A percentile compares a stretch with the other conserved stretches of the same genome.
phyloP scores from a whole-genome alignment of 2,113 vertebrate genomes.

The Penelope pileata region DNA sequence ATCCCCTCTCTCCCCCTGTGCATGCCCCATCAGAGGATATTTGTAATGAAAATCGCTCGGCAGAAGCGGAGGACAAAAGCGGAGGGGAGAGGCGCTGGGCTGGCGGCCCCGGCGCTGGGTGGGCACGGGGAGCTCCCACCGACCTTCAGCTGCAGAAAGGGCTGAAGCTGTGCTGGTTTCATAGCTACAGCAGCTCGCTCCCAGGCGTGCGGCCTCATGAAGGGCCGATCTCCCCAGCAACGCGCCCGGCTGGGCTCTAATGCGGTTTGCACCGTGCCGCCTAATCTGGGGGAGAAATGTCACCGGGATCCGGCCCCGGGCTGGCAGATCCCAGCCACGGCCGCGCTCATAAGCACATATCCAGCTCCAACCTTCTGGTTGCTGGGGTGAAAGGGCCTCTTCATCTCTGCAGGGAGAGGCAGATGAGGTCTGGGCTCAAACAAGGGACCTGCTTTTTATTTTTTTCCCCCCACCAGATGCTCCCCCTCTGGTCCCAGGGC shows the following conservation, averaged over 20 bases:
- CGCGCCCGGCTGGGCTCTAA: conserved; percentile 4
- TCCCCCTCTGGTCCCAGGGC: background rate
- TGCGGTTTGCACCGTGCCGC: background rate
- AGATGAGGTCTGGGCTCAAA: conserved; percentile 49
- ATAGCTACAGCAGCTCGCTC: conserved; percentile 30
- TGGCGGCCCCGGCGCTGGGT: background rate
- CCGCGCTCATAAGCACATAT: conserved; percentile 52
- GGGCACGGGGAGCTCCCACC: background rate
- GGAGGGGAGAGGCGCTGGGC: background rate
- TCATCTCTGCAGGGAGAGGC: conserved; percentile 42
- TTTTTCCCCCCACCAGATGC: background rate
- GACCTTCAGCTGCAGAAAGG: background rate
- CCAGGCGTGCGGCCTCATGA: conserved; percentile 37
- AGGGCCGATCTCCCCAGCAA: conserved; percentile 72
- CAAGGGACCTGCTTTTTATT: background rate
- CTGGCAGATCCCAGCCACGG: conserved; percentile 50
- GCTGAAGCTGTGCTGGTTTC: background rate
- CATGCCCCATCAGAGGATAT: background rate
- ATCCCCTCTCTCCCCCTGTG: background rate
- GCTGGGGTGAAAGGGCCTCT: conserved; percentile 73
- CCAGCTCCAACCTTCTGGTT: conserved; percentile 61
- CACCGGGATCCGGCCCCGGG: conserved; percentile 25
- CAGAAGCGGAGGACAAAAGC: conserved; percentile 53
- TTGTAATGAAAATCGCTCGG: conserved; percentile 58
- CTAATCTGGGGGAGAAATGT: conserved; percentile 65